Base-by-base conservation (phyloP, 2,113 vertebrate genomes). In the Limanda limanda region DNA sequence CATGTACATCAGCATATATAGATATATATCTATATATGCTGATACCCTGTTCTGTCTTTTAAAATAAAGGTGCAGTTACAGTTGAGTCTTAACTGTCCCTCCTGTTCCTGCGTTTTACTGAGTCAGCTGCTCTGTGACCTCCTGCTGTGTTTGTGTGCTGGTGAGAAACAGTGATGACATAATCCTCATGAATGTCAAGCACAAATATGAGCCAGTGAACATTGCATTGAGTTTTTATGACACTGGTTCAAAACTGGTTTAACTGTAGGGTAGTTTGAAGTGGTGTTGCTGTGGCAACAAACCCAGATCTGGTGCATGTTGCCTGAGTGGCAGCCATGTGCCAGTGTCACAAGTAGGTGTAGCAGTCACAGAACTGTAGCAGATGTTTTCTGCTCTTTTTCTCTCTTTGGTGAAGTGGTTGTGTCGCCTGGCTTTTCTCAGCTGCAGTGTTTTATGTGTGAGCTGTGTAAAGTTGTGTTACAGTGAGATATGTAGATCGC, bases 141-240 rank as follows among this genome's bases (percentile, higher is more conserved):
- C 45, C 15, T 14, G 51, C 20, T 15, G 51, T 13, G 55, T 48
- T 15, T 48, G 17, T 18, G 47, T 13, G 10, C 40, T 42, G 40
- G 40, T 67, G 27, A 60, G 47, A 27, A 77, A 18, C 71, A 56
- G 54, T 10, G 48, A 69, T 87, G 67, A 79, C 10, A 69, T 79
- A 78, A 86, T 9, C 60, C 48, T 73, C 27, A 0, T 40, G 73
- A 52, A 18, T n/a, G 51, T 52, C 51, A 52, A n/a, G 51, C 20
- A 8, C 51, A 52, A 66, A 75, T 58, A 65, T 57, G 54, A 72
- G 31, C 57, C 60, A 52, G 48, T 18, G 60, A 52, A 66, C 4
- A 55, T 55, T 27, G 45, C 24, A 68, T 59, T 23, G n/a, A 63
- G 40, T 9, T 8, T 27, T 27, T 6, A 48, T 48, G 13, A 14